Base-by-base conservation (phyloP, 2,113 vertebrate species). In the Scatophagus argus region DNA sequence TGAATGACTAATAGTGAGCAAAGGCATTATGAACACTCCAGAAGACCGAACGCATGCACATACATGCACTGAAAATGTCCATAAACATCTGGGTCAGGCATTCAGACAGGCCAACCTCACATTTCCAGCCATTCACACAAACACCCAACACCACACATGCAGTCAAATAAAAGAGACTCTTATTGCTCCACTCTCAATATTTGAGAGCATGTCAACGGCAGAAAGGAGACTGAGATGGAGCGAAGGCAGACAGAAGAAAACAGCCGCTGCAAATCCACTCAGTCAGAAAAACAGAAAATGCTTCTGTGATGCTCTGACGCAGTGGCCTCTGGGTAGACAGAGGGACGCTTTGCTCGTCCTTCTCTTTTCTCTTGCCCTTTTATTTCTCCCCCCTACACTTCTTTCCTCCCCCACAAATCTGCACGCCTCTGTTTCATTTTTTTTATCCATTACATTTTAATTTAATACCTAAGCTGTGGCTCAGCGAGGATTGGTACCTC, bases 201-300 rank as follows among this genome's bases (percentile, higher is more conserved):
- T 74, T 78, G 61, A 27, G 63, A 34, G 73, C 46, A 44, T 84
- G 71, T 74, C 77, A 66, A 54, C 31, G 36, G 60, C 78, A 79
- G 49, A 84, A 71, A 82, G 65, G 44, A 77, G 64, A 62, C 47
- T 17, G 54, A 64, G 59, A 61, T 25, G 11, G 60, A 34, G 73
- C 0, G 34, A 72, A 77, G 31, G 67, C 76, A 65, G 73, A 63
- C 66, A 54, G 81, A 76, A 79, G 83, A 84, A 90, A 86, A 88
- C 65, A 81, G 83, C 70, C 75, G 59, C 67, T 23, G 70, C 74
- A 68, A 66, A 76, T 83, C 62, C 86, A 88, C 60, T 86, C 84
- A 66, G 77, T 72, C 82, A 83, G 87, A 87, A 86, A 84, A 87
- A 84, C 10, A 68, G 65, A 86, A 79, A 83, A 66, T 29, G 71